These are phyloP conservation scores for Prionailurus viverrinus DNA, from an alignment of 2,113 vertebrate species.

Conservation along the genomic window DNA sequence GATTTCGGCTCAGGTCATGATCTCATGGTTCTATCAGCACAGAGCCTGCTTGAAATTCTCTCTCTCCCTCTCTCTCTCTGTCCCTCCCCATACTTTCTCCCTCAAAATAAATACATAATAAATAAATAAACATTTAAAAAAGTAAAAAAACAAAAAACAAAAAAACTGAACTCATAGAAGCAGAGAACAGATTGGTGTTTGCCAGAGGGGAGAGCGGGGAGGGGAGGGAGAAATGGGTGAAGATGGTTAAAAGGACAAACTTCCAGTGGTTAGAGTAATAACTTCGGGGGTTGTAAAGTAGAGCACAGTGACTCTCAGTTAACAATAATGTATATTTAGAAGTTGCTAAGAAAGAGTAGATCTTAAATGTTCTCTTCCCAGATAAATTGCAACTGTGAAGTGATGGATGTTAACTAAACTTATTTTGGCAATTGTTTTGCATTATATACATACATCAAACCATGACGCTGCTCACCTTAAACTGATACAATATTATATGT, in stretches of 20 bases:
- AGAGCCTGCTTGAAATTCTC: too few species aligned
- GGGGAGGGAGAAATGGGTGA: not conserved
- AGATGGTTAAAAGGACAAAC: not conserved
- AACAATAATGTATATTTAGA: not conserved
- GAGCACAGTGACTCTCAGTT: not conserved
- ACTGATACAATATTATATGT: not conserved
- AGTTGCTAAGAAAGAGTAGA: not conserved
- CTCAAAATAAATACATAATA: too few species aligned
- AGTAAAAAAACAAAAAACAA: too few species aligned
- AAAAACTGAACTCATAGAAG: not conserved
- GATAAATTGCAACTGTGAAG: not conserved
- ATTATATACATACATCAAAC: not conserved
- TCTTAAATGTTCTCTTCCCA: not conserved
- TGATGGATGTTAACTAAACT: not conserved
- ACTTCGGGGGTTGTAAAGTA: not conserved
- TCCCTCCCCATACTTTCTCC: too few species aligned
- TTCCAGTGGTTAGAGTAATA: not conserved
- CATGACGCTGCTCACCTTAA: not conserved
- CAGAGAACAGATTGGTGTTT: not conserved
- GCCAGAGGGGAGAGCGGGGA: not conserved
- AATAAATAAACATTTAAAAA: too few species aligned
- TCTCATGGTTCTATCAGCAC: too few species aligned
- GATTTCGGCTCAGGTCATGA: too few species aligned
- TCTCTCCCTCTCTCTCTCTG: too few species aligned
- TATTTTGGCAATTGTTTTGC: not conserved